Base-by-base conservation (phyloP, 1,140 invertebrate species). In the Diploscapter pachys region DNA sequence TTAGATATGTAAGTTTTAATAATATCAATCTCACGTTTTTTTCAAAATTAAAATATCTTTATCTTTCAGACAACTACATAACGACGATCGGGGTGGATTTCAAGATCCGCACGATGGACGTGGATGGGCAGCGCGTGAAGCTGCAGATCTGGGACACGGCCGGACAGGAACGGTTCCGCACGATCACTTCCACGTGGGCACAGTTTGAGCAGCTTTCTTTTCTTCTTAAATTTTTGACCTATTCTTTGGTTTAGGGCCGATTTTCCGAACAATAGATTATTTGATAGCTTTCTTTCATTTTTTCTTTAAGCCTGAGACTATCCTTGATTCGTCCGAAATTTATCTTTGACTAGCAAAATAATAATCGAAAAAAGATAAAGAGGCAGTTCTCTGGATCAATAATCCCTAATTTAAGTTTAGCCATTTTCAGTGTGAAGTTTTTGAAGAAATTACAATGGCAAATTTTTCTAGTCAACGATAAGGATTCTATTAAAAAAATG, bases 1-100 rank as follows among this genome's bases (percentile, higher is more conserved):
- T n/a, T 65, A 11, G 51, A 76, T 5, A 62, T 50, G 53, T 56
- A 74, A 31, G 31, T 31, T 31, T 31, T 31, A 31, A 31, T 31
- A 31, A 31, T 31, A 31, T 31, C 31, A 31, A 31, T 31, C 31
- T 31, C 31, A 31, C 31, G 31, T 69, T 50, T 71, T 68, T 54
- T 73, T n/a, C 65, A 11, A 54, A 76, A 11, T 65, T 50, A 56
- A 53, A 31, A 31, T 31, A 31, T 78, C 63, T 79, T 75, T 66
- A n/a, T 65, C 75, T 81, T 82, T 54, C 75, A 89, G 89, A 88
- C 75, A 98, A 92, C 89, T 98, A 98, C 84, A 98, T 99, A 85
- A 99, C 96, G 57, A 99, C 96, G 51, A 99, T 99, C 87, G 96
- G 96, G 71, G 96, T 99, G 54, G 96, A 99, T 89, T 99, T 99